phyloP scores from a whole-genome alignment of 2,113 vertebrate genomes.

The Pygoscelis antarcticus region DNA sequence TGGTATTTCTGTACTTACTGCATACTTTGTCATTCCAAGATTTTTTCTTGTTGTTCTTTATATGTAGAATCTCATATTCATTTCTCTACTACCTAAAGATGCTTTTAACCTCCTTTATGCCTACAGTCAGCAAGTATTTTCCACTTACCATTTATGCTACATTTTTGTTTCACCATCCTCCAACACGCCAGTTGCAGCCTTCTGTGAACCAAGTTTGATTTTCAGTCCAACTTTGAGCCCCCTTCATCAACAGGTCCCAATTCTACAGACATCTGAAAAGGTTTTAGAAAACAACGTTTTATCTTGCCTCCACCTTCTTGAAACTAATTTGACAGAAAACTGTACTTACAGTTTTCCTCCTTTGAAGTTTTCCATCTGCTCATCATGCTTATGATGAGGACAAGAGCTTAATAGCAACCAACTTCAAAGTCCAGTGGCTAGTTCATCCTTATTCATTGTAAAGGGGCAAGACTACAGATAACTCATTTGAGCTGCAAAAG shows the following conservation, averaged over 20 bases:
- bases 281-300: not conserved
- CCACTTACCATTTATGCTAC: too few species aligned
- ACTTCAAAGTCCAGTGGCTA: fast-evolving
- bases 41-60: not conserved
- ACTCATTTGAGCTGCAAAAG: not conserved
- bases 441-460: fast-evolving
- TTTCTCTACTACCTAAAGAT: not conserved
- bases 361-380: not conserved
- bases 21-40: not conserved
- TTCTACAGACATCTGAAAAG: not conserved
- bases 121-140: not conserved
- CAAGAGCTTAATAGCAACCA: not conserved
- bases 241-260: not conserved
- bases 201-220: not conserved
- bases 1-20: not conserved
- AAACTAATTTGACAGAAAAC: not conserved
- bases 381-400: not conserved
- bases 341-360: not conserved
- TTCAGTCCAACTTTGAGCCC: not conserved
- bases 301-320: not conserved
- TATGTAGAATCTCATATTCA: not conserved
- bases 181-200: too few species aligned
- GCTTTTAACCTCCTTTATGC: not conserved
- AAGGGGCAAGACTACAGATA: too few species aligned
- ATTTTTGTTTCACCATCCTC: too few species aligned